Conservation (phyloP, 2,113 vertebrate genomes). For the Mellivora capensis region DNA sequence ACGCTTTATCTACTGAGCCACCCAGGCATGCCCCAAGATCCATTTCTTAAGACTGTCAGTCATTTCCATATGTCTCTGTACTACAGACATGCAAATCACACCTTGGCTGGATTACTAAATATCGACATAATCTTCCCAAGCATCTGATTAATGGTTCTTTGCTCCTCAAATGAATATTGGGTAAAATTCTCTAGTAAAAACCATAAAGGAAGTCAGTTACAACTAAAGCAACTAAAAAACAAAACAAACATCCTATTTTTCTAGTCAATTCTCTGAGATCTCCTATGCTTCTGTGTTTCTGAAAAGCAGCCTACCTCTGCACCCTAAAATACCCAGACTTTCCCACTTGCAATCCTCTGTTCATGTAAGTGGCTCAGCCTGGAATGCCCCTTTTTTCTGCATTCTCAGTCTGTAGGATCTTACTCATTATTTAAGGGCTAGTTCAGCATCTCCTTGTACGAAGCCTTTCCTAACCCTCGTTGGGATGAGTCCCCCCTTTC, state of each 20-base stretch:
- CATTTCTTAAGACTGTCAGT: neutral
- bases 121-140: neutral
- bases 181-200: neutral
- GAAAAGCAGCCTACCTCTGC: neutral
- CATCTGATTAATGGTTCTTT: neutral
- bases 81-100: neutral
- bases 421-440: neutral
- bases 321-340: constrained; percentile 2
- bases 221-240: neutral
- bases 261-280: neutral
- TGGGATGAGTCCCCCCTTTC: neutral
- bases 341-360: neutral
- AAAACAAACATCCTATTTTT: neutral
- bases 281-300: neutral
- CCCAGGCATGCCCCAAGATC: neutral
- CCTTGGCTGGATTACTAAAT: neutral
- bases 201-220: neutral
- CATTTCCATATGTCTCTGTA: neutral
- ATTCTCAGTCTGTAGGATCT: neutral
- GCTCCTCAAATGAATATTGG: neutral
- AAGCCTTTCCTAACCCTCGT: neutral
- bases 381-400: neutral
- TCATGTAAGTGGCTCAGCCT: neutral
- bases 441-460: neutral
- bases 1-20: too few relatives aligned